These are phyloP conservation scores for Patella vulgata DNA, from an alignment of 1,140 invertebrate genomes.

Conservation along the genomic window DNA sequence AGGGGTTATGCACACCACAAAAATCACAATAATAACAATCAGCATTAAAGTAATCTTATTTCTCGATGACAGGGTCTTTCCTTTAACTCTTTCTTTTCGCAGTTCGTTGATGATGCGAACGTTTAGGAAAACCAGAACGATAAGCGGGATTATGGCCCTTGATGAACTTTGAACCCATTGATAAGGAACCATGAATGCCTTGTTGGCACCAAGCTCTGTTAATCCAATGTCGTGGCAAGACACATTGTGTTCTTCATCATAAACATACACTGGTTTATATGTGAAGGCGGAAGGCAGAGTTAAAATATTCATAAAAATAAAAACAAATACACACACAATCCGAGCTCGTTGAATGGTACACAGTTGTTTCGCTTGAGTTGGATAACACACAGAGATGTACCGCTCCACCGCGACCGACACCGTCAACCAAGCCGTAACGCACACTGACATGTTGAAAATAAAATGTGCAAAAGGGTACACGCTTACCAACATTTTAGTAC, in stretches of 20 bases:
- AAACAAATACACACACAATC: constrained; percentile 51
- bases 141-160: constrained; percentile 73
- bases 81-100: constrained; percentile 59
- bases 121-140: constrained; percentile 68
- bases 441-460: constrained; percentile 63
- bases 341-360: constrained; percentile 75
- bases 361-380: constrained; percentile 83
- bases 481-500: constrained; percentile 42
- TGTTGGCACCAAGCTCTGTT: constrained; percentile 65
- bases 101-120: constrained; percentile 78
- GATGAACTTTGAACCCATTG: constrained; percentile 74
- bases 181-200: constrained; percentile 73
- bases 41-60: constrained; percentile 79
- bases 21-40: constrained; percentile 81
- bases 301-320: constrained; percentile 53
- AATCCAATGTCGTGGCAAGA: constrained; percentile 43
- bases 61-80: constrained; percentile 50
- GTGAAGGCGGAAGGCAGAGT: constrained; percentile 58
- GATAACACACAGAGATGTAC: constrained; percentile 95
- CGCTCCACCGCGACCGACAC: constrained; percentile 94
- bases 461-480: constrained; percentile 65
- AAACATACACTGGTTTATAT: constrained; percentile 46
- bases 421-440: constrained; percentile 87
- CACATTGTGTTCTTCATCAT: constrained; percentile 33
- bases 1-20: constrained; percentile 80